Percentiles rank a stretch among this genome's conserved stretches.
These are phyloP conservation scores for Cheilinus undulatus DNA, from an alignment of 2,113 vertebrate genomes.

Conservation along the genomic window DNA sequence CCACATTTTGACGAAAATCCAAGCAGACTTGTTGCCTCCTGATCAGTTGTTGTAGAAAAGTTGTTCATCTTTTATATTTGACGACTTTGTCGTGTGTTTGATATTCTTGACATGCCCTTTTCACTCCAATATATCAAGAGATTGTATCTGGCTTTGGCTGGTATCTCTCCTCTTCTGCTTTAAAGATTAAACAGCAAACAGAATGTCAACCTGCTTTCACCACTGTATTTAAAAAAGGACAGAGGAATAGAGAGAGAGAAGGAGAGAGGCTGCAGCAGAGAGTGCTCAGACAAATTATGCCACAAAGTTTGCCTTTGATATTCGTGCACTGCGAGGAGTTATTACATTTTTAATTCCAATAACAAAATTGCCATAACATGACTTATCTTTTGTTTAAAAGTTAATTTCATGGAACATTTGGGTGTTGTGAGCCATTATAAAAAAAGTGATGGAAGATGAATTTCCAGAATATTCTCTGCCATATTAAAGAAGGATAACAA, in stretches of 20 bases:
- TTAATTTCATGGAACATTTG: constrained; percentile 73
- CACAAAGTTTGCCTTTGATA: constrained; percentile 53
- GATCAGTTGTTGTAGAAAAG: constrained; percentile 27
- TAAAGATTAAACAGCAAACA: constrained; percentile 64
- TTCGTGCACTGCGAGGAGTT: neutral
- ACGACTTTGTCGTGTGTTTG: constrained; percentile 61
- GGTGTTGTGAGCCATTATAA: constrained; percentile 31
- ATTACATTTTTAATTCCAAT: constrained; percentile 7
- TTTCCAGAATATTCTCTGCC: constrained; percentile 42
- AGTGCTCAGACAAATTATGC: constrained; percentile 24
- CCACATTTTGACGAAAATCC: constrained; percentile 31
- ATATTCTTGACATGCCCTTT: constrained; percentile 74
- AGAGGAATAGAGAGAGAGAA: neutral
- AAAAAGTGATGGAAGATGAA: constrained; percentile 36
- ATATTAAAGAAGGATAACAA: constrained; percentile 56
- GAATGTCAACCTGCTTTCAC: constrained; percentile 68
- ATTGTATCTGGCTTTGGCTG: constrained; percentile 60
- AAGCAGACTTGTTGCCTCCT: constrained; percentile 8
- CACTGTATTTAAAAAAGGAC: constrained; percentile 17
- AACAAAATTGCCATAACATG: constrained; percentile 41
- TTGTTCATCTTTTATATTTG: constrained; percentile 52
- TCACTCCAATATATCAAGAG: constrained; percentile 59
- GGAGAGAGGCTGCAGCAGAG: constrained; percentile 10
- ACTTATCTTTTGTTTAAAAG: constrained; percentile 67
- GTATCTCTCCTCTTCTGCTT: constrained; percentile 58